Percentiles rank a stretch among this genome's conserved stretches.
phyloP scores from a whole-genome alignment of 1,140 invertebrate species.

The roundworm (Caenorhabditis elegans) region WBcel235 BX284602.5:8959501-8960000 shows the following conservation, averaged over 20 bases:
- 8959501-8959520: not conserved
- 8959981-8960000: conserved; percentile 5
- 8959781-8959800: not conserved
- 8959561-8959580: not conserved
- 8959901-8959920: not conserved
- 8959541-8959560: not conserved
- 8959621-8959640: conserved; percentile 4
- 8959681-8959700: not conserved
- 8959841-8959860: not conserved
- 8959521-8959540: not conserved
- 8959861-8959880: not conserved
- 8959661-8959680: not conserved
- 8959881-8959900: not conserved
- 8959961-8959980: not conserved
- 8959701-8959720: not conserved
- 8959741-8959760: not conserved
- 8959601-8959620: not conserved
- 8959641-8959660: not conserved
- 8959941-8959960: not conserved
- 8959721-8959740: not conserved
- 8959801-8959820: too few species aligned
- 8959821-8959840: not conserved
- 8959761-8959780: not conserved
- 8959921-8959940: not conserved
- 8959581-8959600: not conserved